Percentiles rank a stretch among this genome's conserved stretches.
These are phyloP conservation scores for Napeogenes inachia DNA, from an alignment of 2,888 invertebrate species.

Conservation along the genomic window DNA sequence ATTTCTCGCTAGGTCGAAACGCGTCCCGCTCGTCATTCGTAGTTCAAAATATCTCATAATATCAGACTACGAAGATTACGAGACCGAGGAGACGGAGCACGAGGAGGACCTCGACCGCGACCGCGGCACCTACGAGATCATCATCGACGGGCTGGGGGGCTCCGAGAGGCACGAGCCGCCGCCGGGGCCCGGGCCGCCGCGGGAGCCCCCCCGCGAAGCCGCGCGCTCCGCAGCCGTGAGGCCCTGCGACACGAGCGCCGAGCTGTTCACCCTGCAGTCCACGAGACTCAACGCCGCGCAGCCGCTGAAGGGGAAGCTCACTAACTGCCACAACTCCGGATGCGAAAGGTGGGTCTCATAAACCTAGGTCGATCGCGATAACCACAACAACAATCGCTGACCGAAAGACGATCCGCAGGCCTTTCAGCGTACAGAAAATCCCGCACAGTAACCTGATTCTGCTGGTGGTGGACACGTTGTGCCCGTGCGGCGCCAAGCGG, in stretches of 20 bases:
- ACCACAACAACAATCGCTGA: neutral
- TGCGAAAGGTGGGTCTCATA: constrained; percentile 83
- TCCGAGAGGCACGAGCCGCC: constrained; percentile 53
- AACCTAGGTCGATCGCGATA: neutral
- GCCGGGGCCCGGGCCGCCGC: constrained; percentile 47
- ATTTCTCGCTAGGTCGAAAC: neutral
- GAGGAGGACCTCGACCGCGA: constrained; percentile 60
- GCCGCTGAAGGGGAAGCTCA: constrained; percentile 91
- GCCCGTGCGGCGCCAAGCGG: constrained; percentile 92
- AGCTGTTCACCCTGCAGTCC: constrained; percentile 90
- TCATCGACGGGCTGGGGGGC: constrained; percentile 65
- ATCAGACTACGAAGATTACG: constrained; percentile 68
- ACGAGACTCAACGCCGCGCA: constrained; percentile 88
- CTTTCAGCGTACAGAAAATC: constrained; percentile 94
- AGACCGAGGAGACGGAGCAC: constrained; percentile 57
- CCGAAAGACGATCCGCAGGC: constrained; percentile 70
- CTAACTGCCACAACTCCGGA: constrained; percentile 91
- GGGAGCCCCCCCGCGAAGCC: constrained; percentile 73
- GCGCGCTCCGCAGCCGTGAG: constrained; percentile 79
- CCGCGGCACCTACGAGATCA: constrained; percentile 69
- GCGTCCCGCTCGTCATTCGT: too few species aligned
- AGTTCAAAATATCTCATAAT: neutral
- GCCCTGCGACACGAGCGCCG: constrained; percentile 91
- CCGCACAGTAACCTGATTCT: constrained; percentile 93
- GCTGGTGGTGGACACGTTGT: constrained; percentile 91